phyloP scores from a whole-genome alignment of 2,113 vertebrate species.

The Notiomystis cincta region DNA sequence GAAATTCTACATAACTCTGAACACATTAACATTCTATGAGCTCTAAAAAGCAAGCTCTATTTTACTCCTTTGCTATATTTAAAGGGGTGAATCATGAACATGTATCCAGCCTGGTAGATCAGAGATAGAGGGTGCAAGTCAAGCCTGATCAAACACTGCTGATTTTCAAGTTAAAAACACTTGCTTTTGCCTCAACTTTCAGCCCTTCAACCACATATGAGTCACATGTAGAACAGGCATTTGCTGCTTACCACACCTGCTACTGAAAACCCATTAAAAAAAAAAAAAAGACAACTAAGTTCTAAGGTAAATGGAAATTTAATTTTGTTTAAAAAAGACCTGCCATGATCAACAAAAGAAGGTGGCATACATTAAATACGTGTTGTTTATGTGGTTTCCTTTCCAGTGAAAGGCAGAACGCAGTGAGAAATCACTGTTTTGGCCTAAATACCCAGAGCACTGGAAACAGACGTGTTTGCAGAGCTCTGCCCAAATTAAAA shows the following conservation, averaged over 20 bases:
- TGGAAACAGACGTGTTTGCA: background rate
- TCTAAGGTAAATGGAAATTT: background rate
- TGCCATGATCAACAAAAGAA: background rate
- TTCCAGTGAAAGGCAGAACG: background rate
- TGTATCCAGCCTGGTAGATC: rapidly evolving
- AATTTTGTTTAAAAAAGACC: background rate
- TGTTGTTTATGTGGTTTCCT: background rate
- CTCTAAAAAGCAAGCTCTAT: background rate
- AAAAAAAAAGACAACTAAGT: background rate
- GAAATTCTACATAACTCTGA: background rate
- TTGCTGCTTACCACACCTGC: background rate
- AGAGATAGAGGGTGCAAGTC: background rate
- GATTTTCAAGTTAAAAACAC: background rate
- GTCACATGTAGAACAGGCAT: background rate
- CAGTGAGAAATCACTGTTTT: background rate
- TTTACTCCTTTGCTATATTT: background rate
- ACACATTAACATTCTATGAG: background rate
- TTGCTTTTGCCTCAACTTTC: background rate
- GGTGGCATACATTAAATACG: background rate
- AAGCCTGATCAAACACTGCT: background rate
- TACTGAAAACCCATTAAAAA: background rate
- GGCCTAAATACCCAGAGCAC: background rate
- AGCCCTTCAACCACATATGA: background rate
- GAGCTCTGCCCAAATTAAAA: background rate
- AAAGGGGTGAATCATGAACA: background rate